A percentile compares a stretch with the other conserved stretches of the same genome.
Evolutionary conservation across 64 coral and sea anemone genomes (phyloP).

Genomic region (Pocillopora damicornis): DNA sequence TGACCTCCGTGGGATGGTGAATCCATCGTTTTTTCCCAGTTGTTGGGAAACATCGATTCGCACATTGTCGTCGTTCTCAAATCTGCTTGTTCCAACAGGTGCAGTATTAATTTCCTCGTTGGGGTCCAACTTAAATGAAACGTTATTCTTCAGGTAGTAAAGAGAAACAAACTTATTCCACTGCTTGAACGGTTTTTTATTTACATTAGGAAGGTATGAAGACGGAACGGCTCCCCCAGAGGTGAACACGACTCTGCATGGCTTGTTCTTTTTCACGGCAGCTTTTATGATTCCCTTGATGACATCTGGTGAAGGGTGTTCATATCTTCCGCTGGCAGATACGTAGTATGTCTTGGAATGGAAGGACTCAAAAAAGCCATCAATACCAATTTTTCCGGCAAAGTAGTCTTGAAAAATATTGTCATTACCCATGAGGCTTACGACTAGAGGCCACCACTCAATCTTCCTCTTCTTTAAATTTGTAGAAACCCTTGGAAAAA

Average conservation of each 20-base stretch:
- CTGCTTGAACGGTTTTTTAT: neutral
- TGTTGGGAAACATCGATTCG: neutral
- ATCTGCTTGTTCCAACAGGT: slow-evolving; percentile 3
- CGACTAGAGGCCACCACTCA: neutral
- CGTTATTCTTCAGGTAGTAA: slow-evolving; percentile 4
- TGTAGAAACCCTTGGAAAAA: neutral
- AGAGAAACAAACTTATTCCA: slow-evolving; percentile 16
- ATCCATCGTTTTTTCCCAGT: slow-evolving; percentile 15
- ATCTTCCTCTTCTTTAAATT: neutral
- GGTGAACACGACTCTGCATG: slow-evolving; percentile 20
- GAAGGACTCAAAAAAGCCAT: neutral
- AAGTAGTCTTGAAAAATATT: neutral
- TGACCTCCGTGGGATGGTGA: slow-evolving; percentile 6
- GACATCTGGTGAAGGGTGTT: neutral
- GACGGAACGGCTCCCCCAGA: slow-evolving; percentile 15
- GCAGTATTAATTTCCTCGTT: neutral
- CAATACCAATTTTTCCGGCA: slow-evolving; percentile 3
- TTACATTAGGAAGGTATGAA: neutral
- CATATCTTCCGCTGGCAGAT: slow-evolving; percentile 6
- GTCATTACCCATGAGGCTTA: neutral
- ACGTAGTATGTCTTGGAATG: slow-evolving; percentile 27
- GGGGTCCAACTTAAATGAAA: slow-evolving; percentile 22
- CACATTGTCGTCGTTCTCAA: neutral
- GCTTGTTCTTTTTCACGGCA: slow-evolving; percentile 24
- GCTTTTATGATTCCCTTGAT: slow-evolving; percentile 35